A percentile compares a stretch with the other conserved stretches of the same genome.
These are phyloP conservation scores for Crossocerus cetratus DNA, from an alignment of 2,888 invertebrate species.

Conservation along the genomic window DNA sequence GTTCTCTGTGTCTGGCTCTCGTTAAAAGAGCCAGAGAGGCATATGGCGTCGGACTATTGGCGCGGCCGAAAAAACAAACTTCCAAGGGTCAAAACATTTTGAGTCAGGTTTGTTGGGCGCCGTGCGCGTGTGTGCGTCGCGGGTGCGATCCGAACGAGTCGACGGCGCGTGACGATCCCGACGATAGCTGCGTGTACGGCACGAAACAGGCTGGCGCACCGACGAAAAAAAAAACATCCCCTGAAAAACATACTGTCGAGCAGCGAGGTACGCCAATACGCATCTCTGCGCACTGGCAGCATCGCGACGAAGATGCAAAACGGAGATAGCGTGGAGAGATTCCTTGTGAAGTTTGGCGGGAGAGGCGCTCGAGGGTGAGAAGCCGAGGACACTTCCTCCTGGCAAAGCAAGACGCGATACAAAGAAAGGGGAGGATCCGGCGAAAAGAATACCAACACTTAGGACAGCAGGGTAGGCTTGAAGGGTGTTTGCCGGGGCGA, in stretches of 20 bases:
- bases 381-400: no score
- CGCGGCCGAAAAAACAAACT: not conserved
- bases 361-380: no score
- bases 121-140: slow-evolving; percentile 24
- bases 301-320: no score
- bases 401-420: no score
- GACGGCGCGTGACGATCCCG: not conserved
- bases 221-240: no score
- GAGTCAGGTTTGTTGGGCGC: not conserved
- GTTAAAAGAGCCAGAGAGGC: slow-evolving; percentile 7
- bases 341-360: no score
- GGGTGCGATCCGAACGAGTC: not conserved
- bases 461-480: not conserved
- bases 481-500: not conserved
- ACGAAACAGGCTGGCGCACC: no score
- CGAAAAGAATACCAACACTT: not conserved
- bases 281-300: no score
- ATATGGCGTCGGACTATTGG: slow-evolving; percentile 26
- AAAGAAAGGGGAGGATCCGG: no score
- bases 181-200: not conserved
- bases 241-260: no score
- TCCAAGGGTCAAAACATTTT: not conserved
- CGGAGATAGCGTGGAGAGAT: no score
- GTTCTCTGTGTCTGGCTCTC: not conserved
- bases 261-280: no score